Evolutionary conservation across 2,113 vertebrate genomes (phyloP), one percentile per base, ranked within the genome.

Genomic region (Apteryx owenii): DNA sequence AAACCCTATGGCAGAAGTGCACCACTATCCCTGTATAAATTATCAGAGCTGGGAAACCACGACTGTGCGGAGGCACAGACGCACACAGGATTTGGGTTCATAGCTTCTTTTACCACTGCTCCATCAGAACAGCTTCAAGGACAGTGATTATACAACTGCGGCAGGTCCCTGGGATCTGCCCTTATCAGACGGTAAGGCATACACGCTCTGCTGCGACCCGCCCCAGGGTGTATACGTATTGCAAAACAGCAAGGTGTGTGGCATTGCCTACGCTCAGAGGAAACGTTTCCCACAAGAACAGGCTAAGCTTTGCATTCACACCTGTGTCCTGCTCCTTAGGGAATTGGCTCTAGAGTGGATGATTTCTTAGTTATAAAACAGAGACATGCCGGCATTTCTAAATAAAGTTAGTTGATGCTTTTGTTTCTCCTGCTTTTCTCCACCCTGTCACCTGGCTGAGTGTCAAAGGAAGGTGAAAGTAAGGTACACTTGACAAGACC

Each of bases 251-350:
- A 31, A 31, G n/a, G 73, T 77, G 96, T 92, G 96, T 81, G 92
- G 96, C 69, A 90, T 4, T 6, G 44, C 38, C 61, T 56, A 8
- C 8, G 25, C 31, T 64, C n/a, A 9, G 23, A 60, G 78, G 2
- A 83, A 33, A 50, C 33, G 1, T 44, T 95, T 97, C 96, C 86
- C 97, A 97, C 73, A 95, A 64, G 92, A 96, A 89, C 65, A 77
- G 62, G 28, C 60, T 40, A 9, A 91, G 73, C 36, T 93, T 5
- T 33, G 65, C 53, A 28, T 91, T 97, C 95, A 44, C 95, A 95
- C 66, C 58, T 44, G 15, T 50, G 68, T 51, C 40, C 79, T 36
- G 56, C 36, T 89, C 77, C 83, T 38, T 10, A 19, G 38, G 56
- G 88, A 22, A 26, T 0, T 26, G 38, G 20, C 17, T 56, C 50